These are phyloP conservation scores for Punctoribates punctum DNA, from an alignment of 2,888 invertebrate species.

Conservation along the genomic window DNA sequence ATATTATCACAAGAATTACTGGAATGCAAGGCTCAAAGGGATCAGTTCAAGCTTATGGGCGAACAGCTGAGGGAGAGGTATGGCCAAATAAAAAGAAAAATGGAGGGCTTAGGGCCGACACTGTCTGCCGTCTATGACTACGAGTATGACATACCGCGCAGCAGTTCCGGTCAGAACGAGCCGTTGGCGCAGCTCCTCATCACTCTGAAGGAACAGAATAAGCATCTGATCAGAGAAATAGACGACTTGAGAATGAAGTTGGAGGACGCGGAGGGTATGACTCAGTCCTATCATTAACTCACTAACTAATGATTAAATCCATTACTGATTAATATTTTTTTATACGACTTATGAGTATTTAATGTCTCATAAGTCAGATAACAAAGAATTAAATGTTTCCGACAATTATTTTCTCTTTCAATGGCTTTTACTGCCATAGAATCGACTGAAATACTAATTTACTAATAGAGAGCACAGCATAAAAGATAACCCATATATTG, in stretches of 20 bases:
- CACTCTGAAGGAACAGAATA: conserved; percentile 59
- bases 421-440: too few species aligned
- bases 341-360: not conserved
- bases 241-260: conserved; percentile 69
- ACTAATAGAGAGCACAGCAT: too few species aligned
- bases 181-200: conserved; percentile 47
- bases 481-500: too few species aligned
- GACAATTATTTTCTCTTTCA: not conserved
- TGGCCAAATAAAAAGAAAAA: conserved; percentile 53
- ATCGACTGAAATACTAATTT: too few species aligned
- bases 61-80: conserved; percentile 65
- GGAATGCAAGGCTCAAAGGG: conserved; percentile 71
- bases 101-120: conserved; percentile 50
- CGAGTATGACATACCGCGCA: conserved; percentile 19
- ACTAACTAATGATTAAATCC: not conserved
- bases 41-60: conserved; percentile 73
- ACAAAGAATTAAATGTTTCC: not conserved
- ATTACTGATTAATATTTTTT: not conserved
- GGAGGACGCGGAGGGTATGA: conserved; percentile 55
- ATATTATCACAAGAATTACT: conserved; percentile 73
- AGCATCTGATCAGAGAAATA: conserved; percentile 61
- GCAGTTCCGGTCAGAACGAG: not conserved
- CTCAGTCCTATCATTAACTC: too few species aligned
- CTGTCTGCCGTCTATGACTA: conserved; percentile 12
- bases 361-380: not conserved